Conservation (phyloP, 2,113 vertebrate genomes). For the Microcebus ravelobensis region DNA sequence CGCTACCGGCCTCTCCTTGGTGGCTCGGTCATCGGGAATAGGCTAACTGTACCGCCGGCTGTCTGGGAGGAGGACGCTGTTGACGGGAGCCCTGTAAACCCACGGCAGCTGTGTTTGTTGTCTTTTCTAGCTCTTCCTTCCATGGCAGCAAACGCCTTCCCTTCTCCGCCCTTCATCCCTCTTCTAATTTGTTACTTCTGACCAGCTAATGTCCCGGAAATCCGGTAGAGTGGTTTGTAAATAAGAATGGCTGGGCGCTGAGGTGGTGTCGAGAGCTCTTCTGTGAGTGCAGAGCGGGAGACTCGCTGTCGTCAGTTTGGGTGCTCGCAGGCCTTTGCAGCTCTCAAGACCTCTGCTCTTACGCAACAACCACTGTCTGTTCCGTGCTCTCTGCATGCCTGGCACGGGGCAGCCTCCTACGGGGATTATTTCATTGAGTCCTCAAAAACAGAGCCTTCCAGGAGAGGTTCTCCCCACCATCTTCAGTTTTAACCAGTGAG, state of each 20-base stretch:
- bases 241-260: background rate
- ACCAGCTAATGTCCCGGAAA: background rate
- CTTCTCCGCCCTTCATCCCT: background rate
- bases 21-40: background rate
- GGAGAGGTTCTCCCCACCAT: background rate
- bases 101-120: slow-evolving; percentile 35
- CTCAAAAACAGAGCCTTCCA: background rate
- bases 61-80: background rate
- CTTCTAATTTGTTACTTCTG: background rate
- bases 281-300: background rate
- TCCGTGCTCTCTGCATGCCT: background rate
- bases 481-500: background rate
- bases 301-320: background rate
- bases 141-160: background rate
- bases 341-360: background rate
- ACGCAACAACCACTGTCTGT: background rate
- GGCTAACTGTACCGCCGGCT: background rate
- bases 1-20: background rate
- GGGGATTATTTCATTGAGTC: background rate
- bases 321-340: background rate
- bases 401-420: background rate
- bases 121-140: background rate
- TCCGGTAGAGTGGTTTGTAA: background rate
- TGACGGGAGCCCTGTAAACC: background rate
- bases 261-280: background rate